These are phyloP conservation scores for Rhodinocichla rosea DNA, from an alignment of 2,113 vertebrate species.

Conservation along the genomic window DNA sequence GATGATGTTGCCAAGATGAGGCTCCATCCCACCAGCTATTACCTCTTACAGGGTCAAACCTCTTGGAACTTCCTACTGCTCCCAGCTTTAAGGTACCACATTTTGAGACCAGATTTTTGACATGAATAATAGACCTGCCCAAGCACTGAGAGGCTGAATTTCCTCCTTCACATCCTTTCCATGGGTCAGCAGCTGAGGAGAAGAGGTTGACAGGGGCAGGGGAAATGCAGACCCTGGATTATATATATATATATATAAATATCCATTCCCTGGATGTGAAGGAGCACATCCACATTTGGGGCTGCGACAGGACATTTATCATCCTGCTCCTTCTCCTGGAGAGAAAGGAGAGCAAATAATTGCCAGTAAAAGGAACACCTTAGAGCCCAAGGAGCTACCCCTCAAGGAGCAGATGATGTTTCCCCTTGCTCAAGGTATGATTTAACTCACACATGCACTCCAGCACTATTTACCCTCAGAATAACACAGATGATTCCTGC, in stretches of 20 bases:
- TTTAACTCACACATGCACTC: not conserved
- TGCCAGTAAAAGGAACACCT: not conserved
- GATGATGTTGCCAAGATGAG: not conserved
- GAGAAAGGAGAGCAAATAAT: not conserved
- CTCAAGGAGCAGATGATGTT: not conserved
- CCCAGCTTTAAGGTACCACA: not conserved
- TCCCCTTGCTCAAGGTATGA: not conserved
- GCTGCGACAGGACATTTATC: conserved; percentile 1
- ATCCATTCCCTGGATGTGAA: not conserved
- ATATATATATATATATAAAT: not conserved
- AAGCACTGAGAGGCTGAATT: not conserved
- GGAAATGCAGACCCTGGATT: not conserved
- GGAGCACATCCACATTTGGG: not conserved
- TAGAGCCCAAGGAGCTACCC: not conserved
- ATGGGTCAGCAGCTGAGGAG: not conserved
- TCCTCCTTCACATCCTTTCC: not conserved
- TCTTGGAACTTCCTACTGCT: not conserved
- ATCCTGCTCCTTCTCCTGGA: not conserved
- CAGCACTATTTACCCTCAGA: not conserved
- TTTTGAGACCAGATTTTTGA: not conserved
- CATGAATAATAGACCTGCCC: not conserved
- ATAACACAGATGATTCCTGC: not conserved
- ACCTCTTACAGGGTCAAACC: not conserved
- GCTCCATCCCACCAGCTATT: not conserved
- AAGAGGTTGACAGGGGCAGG: not conserved